A percentile compares a stretch with the other conserved stretches of the same genome.
These are phyloP conservation scores for Hecatera dysodea DNA, from an alignment of 2,888 invertebrate species.

Conservation along the genomic window DNA sequence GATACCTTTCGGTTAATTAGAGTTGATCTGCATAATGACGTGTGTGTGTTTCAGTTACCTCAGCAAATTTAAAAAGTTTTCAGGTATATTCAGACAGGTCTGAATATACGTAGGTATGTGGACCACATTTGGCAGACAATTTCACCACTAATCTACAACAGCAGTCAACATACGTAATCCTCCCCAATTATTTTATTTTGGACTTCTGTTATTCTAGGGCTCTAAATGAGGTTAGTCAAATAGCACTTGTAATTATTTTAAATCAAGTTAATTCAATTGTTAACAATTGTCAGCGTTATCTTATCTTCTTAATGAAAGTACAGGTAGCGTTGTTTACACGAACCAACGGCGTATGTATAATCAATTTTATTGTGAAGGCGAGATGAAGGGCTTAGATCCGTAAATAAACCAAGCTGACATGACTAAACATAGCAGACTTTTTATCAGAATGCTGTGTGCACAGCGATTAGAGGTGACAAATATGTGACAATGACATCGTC, in stretches of 20 bases:
- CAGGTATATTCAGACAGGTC: background rate
- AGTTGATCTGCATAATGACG: too few relatives aligned
- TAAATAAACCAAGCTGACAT: constrained; percentile 82
- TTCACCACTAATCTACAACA: constrained; percentile 13
- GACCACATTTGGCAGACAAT: constrained; percentile 14
- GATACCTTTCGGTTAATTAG: too few relatives aligned
- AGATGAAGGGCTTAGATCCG: constrained; percentile 76
- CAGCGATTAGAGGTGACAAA: constrained; percentile 71
- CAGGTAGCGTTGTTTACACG: constrained; percentile 80
- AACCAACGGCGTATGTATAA: constrained; percentile 75
- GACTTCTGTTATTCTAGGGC: constrained; percentile 50
- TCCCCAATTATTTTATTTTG: constrained; percentile 30
- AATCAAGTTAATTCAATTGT: constrained; percentile 63
- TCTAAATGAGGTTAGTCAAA: constrained; percentile 59
- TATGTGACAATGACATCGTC: constrained; percentile 80
- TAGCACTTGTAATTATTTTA: constrained; percentile 56
- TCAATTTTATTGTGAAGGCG: constrained; percentile 80
- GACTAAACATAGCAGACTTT: constrained; percentile 73
- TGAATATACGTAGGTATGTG: too few relatives aligned
- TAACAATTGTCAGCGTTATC: constrained; percentile 71
- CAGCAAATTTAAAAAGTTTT: too few relatives aligned
- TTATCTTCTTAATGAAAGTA: constrained; percentile 79
- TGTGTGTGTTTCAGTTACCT: too few relatives aligned
- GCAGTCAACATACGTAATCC: constrained; percentile 28
- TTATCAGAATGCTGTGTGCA: constrained; percentile 72